Evolutionary conservation across 1,140 invertebrate species (phyloP), one percentile per base, ranked within the genome.

Genomic region (Drosophila tani): DNA sequence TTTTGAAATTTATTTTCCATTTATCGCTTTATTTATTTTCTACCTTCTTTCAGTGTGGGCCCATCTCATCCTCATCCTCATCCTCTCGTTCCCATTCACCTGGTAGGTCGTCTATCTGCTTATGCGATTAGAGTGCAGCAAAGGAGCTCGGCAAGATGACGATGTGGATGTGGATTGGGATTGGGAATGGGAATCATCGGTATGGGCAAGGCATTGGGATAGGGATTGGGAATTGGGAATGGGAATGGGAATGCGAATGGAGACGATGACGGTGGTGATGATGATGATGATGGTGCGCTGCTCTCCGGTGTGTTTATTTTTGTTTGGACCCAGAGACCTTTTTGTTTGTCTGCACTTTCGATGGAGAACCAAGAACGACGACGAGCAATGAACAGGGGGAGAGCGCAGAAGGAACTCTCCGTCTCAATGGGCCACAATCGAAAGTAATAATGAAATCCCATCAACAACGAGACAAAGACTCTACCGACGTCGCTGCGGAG

Each of bases 371-470:
- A 60, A 63, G 43, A 56, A 38, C 38, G 27, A 55, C 21, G 24
- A 14, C 35, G 21, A 38, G 66, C 2, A n/a, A 19, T 17, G 43
- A 1, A 40, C 41, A 35, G 43, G 32, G 60, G 38, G 47, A n/a
- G 43, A 63, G 50, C 43, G 21, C 51, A 21, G 19, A 64, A 64
- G 46, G 60, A 67, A 49, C 60, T 66, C 60, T 66, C 56, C 15
- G 50, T 78, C 64, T 90, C 65, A 90, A 88, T 88, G 85, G 73
- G 67, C 76, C 77, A 90, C 84, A 88, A 88, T 88, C 84, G 84
- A 87, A 87, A 87, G 84, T 88, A 90, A 87, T 87, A 88, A 87
- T 84, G 85, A 87, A 87, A 87, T 87, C 80, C 81, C 84, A 87
- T 87, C 81, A 87, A 82, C 79, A 86, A 82, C 74, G 15, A 62